phyloP scores from a whole-genome alignment of 2,888 invertebrate species.

The Metopia argyrocephala region DNA sequence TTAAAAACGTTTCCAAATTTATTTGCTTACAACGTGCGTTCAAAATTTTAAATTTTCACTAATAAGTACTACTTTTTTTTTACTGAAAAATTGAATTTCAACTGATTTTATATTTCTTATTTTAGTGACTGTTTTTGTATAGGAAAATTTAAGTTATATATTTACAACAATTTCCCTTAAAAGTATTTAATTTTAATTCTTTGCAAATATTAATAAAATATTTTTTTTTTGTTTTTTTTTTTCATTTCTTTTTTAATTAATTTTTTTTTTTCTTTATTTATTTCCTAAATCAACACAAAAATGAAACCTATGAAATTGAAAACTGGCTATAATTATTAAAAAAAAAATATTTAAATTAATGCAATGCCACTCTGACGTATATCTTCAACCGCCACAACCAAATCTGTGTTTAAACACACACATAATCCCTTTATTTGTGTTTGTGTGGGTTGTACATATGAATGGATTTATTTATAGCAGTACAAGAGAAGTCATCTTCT shows the following conservation, averaged over 20 bases:
- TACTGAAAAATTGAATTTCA: neutral
- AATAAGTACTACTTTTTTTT: neutral
- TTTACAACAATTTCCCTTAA: neutral
- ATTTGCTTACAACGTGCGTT: too few relatives aligned
- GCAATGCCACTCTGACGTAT: neutral
- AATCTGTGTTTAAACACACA: neutral
- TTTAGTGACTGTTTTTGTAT: neutral
- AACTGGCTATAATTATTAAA: neutral
- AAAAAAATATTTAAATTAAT: neutral
- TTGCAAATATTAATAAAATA: neutral
- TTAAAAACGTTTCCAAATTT: too few relatives aligned
- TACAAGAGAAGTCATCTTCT: slow-evolving; percentile 79
- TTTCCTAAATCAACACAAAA: neutral
- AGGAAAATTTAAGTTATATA: neutral
- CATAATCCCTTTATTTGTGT: neutral
- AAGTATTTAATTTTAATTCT: neutral
- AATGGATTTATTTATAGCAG: slow-evolving; percentile 68
- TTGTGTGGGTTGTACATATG: neutral
- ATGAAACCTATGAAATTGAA: neutral
- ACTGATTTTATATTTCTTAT: neutral
- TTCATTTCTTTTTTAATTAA: neutral
- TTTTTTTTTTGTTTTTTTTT: neutral
- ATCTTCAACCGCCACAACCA: neutral
- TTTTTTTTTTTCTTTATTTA: neutral
- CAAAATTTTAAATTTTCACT: neutral